A percentile compares a stretch with the other conserved stretches of the same genome.
Conservation (phyloP, 2,113 vertebrate genomes). For the Erythrolamprus reginae region DNA sequence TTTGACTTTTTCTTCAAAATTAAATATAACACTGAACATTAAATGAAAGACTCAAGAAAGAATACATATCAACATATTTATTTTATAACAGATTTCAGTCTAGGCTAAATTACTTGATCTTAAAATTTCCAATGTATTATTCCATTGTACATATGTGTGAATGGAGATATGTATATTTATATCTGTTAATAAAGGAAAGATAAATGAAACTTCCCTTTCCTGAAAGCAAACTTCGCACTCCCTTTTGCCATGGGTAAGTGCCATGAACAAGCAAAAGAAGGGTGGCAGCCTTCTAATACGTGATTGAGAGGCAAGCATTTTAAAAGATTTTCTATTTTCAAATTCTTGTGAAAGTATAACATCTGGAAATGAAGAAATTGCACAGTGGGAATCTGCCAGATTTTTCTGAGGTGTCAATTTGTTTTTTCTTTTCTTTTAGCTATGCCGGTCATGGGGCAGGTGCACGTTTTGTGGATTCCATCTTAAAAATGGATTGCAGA, state of each 20-base stretch:
- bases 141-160: neutral
- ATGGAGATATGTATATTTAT: neutral
- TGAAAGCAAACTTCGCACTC: neutral
- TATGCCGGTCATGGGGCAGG: conserved; percentile 88
- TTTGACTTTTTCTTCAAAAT: neutral
- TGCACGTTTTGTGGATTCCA: conserved; percentile 73
- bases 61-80: neutral
- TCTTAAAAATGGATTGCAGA: conserved; percentile 73
- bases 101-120: neutral
- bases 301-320: neutral
- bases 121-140: neutral
- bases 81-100: neutral
- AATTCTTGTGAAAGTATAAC: neutral
- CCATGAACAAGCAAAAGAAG: neutral
- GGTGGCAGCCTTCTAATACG: neutral
- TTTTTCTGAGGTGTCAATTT: neutral
- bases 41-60: neutral
- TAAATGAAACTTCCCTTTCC: neutral
- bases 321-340: neutral
- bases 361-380: neutral
- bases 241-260: neutral
- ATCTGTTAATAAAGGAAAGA: neutral
- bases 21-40: neutral
- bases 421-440: conserved; percentile 53
- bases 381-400: neutral